Conservation (phyloP, 2,888 invertebrate genomes). For the Sinhomidia bicolor region DNA sequence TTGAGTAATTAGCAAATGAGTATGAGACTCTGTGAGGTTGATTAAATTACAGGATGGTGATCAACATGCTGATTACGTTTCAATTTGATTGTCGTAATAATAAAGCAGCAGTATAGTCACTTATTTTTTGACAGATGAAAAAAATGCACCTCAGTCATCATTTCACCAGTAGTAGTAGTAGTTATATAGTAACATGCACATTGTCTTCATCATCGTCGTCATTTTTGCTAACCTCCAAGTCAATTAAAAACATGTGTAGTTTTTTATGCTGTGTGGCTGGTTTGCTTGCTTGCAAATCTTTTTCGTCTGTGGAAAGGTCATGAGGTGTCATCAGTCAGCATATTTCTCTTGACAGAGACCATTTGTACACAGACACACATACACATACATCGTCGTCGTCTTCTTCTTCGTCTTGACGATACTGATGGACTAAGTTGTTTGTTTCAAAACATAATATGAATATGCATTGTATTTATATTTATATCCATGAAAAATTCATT, state of each 20-base stretch:
- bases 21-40: background rate
- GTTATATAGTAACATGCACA: background rate
- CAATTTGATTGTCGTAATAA: background rate
- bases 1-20: background rate
- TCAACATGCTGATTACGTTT: background rate
- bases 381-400: too few relatives aligned
- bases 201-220: background rate
- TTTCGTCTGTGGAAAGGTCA: constrained; percentile 50
- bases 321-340: constrained; percentile 50
- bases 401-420: constrained; percentile 25
- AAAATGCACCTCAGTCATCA: constrained; percentile 2
- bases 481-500: background rate
- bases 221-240: background rate
- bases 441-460: background rate
- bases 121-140: background rate
- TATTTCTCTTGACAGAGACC: constrained; percentile 42
- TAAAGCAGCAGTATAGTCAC: background rate
- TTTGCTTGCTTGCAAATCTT: background rate
- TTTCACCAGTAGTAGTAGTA: background rate
- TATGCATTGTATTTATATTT: background rate
- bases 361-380: constrained; percentile 45
- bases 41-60: background rate
- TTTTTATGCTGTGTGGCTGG: background rate
- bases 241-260: background rate
- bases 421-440: background rate